Base-by-base conservation (phyloP, 2,888 invertebrate genomes). In the Hypomecis punctinalis region DNA sequence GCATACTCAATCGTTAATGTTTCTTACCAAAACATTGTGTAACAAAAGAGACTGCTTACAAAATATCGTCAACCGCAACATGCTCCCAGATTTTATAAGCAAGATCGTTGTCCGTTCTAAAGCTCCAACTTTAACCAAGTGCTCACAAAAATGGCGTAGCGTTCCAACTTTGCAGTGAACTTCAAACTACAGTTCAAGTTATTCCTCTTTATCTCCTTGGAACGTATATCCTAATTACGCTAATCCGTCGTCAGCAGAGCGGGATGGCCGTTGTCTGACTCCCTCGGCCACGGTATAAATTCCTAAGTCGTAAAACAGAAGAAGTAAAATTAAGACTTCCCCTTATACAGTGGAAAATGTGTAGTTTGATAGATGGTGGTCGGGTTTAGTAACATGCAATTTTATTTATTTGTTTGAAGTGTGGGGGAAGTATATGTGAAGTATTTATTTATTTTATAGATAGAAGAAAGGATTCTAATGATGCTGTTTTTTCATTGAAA, bases 251-350 rank as follows among this genome's bases (percentile, higher is more conserved):
- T 37, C 49, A 60, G 43, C 61, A 66, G 61, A 66, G 61, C 52
- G 52, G 35, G 58, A 63, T 54, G 46, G 40, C 68, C 66, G 57
- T 63, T 64, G 67, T 58, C 56, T 48, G 33, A 56, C 39, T 42
- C 60, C n/a, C 47, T 55, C 58, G 23, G 61, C 46, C 54, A 63
- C 54, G 46, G 55, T 63, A 58, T 73, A 75, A 76, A 81, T 72
- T 73, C 54, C 66, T 56, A 68, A 70, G 69, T 77, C 77, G 70
- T 78, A 75, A 77, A 79, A 74, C 70, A 70, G 69, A 58, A 69
- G 67, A 74, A 79, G 76, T 74, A 74, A 73, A 79, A 79, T 78
- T 74, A 78, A 80, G 76, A 73, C 63, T 66, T 66, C 51, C 66
- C 36, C 66, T 74, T 65, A 66, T 66, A 58, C 69, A 48, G 63